phyloP scores from a whole-genome alignment of 2,113 vertebrate species.

The Pseudorhombus dupliciocellatus region DNA sequence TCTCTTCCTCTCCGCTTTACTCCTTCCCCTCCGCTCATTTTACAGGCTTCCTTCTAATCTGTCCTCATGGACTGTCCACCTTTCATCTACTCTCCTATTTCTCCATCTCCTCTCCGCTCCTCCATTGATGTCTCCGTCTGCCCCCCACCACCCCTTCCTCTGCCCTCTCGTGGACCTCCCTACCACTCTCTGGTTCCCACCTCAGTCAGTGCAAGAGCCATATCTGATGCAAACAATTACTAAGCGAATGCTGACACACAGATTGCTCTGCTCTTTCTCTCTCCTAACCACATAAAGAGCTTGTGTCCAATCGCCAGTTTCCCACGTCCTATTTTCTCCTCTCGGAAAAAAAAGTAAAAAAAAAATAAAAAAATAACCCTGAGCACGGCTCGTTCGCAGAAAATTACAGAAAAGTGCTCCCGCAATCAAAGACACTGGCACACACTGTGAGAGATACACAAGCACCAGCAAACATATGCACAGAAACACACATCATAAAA shows the following conservation, averaged over 20 bases:
- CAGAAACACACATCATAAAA: constrained; percentile 4
- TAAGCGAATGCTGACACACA: constrained; percentile 60
- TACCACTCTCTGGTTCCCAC: constrained; percentile 7
- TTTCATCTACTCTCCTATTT: constrained; percentile 23
- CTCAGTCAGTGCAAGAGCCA: constrained; percentile 40
- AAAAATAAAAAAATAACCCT: constrained; percentile 9
- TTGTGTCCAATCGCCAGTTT: constrained; percentile 30
- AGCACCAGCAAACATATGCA: constrained; percentile 1
- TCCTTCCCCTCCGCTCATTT: constrained; percentile 17
- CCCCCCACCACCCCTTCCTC: neutral
- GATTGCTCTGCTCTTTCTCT: constrained; percentile 36
- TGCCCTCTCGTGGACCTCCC: neutral
- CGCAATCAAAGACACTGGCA: constrained; percentile 27
- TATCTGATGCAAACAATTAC: constrained; percentile 63
- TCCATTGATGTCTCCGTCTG: constrained; percentile 29
- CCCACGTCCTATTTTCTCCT: constrained; percentile 39
- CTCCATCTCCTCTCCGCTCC: constrained; percentile 10
- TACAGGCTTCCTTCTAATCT: constrained; percentile 21
- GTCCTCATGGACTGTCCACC: constrained; percentile 26
- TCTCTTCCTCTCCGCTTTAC: constrained; percentile 4
- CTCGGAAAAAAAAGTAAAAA: neutral
- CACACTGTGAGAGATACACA: neutral
- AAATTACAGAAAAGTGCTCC: constrained; percentile 31
- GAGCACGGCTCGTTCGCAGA: constrained; percentile 7
- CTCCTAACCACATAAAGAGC: constrained; percentile 44